A percentile compares a stretch with the other conserved stretches of the same genome.
phyloP scores from a whole-genome alignment of 2,113 vertebrate species.

The Sarotherodon lohbergeri region DNA sequence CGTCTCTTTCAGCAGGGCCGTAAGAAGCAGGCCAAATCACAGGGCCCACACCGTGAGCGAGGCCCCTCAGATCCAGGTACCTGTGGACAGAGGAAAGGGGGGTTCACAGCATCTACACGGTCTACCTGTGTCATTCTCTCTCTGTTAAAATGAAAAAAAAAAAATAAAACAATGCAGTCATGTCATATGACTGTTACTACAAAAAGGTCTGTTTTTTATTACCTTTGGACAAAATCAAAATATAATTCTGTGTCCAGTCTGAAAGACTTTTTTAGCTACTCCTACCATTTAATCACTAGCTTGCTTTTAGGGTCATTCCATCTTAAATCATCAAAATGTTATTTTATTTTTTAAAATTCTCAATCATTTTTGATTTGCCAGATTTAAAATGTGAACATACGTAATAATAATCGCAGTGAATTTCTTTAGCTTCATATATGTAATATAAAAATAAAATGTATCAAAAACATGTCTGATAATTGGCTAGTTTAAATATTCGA shows the following conservation, averaged over 20 bases:
- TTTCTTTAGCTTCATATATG: not conserved
- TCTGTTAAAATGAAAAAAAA: not conserved
- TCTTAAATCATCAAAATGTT: not conserved
- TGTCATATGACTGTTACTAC: not conserved
- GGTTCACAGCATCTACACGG: not conserved
- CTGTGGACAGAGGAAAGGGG: slow-evolving; percentile 41
- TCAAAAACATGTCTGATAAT: not conserved
- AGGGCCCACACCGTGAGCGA: slow-evolving; percentile 67
- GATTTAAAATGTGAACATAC: not conserved
- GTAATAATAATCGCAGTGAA: not conserved
- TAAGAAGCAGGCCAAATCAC: slow-evolving; percentile 56
- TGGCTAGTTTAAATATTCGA: not conserved
- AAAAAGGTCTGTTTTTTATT: not conserved
- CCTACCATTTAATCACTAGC: not conserved
- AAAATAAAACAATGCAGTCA: not conserved
- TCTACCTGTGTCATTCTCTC: not conserved
- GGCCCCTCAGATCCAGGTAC: slow-evolving; percentile 73
- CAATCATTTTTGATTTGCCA: not conserved
- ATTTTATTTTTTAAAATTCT: not conserved
- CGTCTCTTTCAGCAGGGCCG: slow-evolving; percentile 72
- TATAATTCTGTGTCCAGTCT: not conserved
- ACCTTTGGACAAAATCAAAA: not conserved
- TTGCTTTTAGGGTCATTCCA: not conserved
- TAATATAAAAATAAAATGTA: not conserved
- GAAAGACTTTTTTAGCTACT: not conserved